A percentile compares a stretch with the other conserved stretches of the same genome.
Conservation (phyloP, 2,113 vertebrate species). For the Bubo blakistoni region DNA sequence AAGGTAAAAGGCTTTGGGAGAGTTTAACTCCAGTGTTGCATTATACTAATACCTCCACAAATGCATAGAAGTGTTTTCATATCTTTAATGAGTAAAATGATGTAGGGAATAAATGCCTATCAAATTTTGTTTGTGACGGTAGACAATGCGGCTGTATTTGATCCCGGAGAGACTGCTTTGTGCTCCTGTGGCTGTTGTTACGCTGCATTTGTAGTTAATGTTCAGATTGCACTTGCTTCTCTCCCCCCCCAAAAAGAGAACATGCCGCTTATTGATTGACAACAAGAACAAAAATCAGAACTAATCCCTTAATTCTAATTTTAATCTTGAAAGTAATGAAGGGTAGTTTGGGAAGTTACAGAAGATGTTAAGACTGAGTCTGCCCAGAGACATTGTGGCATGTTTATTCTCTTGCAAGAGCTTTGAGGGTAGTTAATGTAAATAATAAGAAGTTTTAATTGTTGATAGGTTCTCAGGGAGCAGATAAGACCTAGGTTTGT, state of each 20-base stretch:
- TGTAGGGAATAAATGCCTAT: neutral
- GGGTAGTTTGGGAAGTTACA: neutral
- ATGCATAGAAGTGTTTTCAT: neutral
- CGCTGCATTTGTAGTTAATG: neutral
- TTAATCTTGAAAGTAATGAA: neutral
- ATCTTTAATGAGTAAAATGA: neutral
- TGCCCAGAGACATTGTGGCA: neutral
- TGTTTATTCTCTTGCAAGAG: neutral
- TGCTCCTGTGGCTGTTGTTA: neutral
- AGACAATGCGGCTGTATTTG: neutral
- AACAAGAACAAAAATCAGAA: neutral
- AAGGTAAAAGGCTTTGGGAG: neutral
- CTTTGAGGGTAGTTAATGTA: neutral
- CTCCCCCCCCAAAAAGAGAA: neutral
- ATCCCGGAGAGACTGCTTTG: neutral
- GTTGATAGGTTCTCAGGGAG: neutral
- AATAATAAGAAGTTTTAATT: neutral
- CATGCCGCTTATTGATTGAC: neutral
- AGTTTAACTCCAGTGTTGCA: neutral
- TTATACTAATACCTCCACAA: neutral
- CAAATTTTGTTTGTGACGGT: neutral
- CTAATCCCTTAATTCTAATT: neutral
- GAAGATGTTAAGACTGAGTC: neutral
- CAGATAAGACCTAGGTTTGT: neutral
- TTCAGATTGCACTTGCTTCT: neutral